Conservation (phyloP, 2,888 invertebrate genomes). For the Aphelenchoides bicaudatus region DNA sequence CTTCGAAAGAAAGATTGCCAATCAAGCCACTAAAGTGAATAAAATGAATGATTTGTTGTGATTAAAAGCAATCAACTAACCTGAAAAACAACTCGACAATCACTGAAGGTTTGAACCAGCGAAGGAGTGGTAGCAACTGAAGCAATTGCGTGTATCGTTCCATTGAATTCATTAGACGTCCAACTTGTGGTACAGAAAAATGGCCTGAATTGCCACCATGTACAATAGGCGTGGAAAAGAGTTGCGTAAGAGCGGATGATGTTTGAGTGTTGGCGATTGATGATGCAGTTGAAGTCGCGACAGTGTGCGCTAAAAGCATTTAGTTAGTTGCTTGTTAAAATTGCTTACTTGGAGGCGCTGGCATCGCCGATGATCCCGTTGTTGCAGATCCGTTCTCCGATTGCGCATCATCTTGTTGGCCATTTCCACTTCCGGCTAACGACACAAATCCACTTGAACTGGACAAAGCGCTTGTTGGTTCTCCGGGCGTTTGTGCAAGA, state of each 20-base stretch:
- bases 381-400: constrained; percentile 26
- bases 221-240: too few species aligned
- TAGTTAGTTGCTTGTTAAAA: too few species aligned
- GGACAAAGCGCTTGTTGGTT: not conserved
- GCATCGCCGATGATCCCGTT: constrained; percentile 28
- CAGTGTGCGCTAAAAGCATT: too few species aligned
- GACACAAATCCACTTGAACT: not conserved
- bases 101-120: constrained; percentile 68
- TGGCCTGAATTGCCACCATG: too few species aligned
- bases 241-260: not conserved
- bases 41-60: too few species aligned
- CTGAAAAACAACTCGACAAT: constrained; percentile 88
- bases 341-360: too few species aligned
- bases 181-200: too few species aligned
- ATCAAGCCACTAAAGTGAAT: constrained; percentile 83
- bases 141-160: constrained; percentile 30
- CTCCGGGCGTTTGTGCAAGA: too few species aligned
- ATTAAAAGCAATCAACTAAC: too few species aligned
- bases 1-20: constrained; percentile 88
- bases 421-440: too few species aligned
- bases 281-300: too few species aligned
- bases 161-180: too few species aligned
- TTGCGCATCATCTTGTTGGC: constrained; percentile 22
- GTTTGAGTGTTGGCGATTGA: constrained; percentile 1
- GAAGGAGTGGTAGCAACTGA: constrained; percentile 67